Evolutionary conservation across 2,113 vertebrate genomes (phyloP).

Genomic region (Shinisaurus crocodilurus): DNA sequence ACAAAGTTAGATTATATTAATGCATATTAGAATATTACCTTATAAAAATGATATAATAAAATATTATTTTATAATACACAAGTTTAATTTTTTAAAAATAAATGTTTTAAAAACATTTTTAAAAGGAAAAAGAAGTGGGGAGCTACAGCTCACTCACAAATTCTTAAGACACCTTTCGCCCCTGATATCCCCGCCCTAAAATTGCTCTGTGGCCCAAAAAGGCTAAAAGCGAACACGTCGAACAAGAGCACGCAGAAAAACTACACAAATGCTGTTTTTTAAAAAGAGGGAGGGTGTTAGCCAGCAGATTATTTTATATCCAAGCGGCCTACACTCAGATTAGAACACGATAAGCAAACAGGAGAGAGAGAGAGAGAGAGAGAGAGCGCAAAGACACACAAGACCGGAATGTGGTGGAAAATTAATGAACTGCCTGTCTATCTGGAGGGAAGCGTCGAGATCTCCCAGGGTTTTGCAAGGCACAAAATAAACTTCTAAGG

Average conservation of each 20-base stretch:
- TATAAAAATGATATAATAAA: too few relatives aligned
- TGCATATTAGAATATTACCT: too few relatives aligned
- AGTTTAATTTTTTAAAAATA: too few relatives aligned
- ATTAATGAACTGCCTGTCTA: background rate
- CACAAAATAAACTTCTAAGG: background rate
- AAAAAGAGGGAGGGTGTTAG: background rate
- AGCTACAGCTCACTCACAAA: background rate
- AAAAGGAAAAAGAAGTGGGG: background rate
- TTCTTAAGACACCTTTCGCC: background rate
- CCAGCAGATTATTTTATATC: background rate
- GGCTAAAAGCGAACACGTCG: background rate
- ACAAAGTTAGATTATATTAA: too few relatives aligned
- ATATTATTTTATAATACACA: too few relatives aligned
- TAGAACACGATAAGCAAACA: background rate
- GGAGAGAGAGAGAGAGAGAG: too few relatives aligned
- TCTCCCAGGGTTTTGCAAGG: background rate
- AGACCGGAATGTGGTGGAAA: background rate
- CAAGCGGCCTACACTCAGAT: background rate
- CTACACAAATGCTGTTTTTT: background rate
- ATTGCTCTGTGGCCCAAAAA: background rate
- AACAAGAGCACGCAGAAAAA: background rate
- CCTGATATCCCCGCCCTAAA: background rate
- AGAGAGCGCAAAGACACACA: too few relatives aligned
- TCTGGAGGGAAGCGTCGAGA: background rate
- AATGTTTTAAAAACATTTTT: too few relatives aligned